Evolutionary conservation across 2,888 invertebrate species (phyloP).

Genomic region (Marasmarcha lunaedactyla): DNA sequence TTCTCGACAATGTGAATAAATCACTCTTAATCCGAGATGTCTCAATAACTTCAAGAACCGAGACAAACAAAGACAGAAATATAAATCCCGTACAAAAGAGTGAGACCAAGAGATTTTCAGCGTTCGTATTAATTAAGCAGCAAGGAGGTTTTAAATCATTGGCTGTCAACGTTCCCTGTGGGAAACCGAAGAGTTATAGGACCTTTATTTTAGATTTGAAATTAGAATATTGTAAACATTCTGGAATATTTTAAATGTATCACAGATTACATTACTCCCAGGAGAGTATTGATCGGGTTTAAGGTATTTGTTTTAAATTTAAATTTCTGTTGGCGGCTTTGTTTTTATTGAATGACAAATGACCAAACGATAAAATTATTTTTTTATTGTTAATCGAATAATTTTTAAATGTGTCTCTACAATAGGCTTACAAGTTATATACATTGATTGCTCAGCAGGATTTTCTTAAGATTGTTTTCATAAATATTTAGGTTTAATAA

Average conservation of each 20-base stretch:
- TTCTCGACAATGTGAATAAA: slow-evolving; percentile 47
- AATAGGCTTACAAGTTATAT: too few relatives aligned
- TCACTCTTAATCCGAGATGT: slow-evolving; percentile 53
- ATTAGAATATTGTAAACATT: slow-evolving; percentile 62
- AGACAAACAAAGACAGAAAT: slow-evolving; percentile 26
- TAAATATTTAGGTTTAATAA: too few relatives aligned
- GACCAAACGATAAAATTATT: too few relatives aligned
- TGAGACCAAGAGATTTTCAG: slow-evolving; percentile 31
- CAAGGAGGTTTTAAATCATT: slow-evolving; percentile 60
- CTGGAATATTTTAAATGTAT: slow-evolving; percentile 48
- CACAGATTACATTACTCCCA: slow-evolving; percentile 39
- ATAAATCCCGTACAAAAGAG: slow-evolving; percentile 22
- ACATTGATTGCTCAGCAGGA: too few relatives aligned
- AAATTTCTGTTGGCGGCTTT: slow-evolving; percentile 5
- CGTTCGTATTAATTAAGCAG: slow-evolving; percentile 59
- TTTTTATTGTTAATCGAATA: too few relatives aligned
- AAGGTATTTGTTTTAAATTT: slow-evolving; percentile 13
- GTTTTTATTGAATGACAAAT: too few relatives aligned
- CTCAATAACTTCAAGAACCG: slow-evolving; percentile 49
- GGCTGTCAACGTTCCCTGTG: slow-evolving; percentile 65
- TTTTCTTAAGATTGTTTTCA: too few relatives aligned
- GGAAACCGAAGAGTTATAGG: slow-evolving; percentile 66
- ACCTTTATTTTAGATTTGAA: slow-evolving; percentile 69
- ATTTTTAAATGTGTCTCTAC: too few relatives aligned
- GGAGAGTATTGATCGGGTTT: slow-evolving; percentile 20